Percentiles rank a stretch among this genome's conserved stretches.
Conservation (phyloP, 1,140 invertebrate genomes). For the Mycetomoellerius zeteki region DNA sequence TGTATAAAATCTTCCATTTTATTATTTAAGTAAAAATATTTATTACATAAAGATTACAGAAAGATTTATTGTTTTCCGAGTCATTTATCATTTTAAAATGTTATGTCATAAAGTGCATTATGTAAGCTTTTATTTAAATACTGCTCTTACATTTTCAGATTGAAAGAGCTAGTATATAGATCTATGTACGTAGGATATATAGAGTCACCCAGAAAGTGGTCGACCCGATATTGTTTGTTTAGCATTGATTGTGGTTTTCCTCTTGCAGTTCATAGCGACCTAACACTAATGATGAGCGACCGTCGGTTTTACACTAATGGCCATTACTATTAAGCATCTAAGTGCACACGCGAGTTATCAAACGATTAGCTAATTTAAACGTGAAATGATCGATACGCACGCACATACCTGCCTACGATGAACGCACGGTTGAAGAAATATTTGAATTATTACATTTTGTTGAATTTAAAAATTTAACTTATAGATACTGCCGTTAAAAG, state of each 20-base stretch:
- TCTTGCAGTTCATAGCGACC: conserved; percentile 64
- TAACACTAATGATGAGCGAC: conserved; percentile 64
- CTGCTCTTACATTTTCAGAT: neutral
- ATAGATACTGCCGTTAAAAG: no score
- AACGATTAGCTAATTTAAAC: conserved; percentile 47
- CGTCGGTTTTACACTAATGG: conserved; percentile 67
- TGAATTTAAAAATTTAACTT: no score
- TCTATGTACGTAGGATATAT: neutral
- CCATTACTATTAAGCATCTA: conserved; percentile 49
- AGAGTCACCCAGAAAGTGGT: conserved; percentile 23
- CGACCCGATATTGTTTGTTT: conserved; percentile 66
- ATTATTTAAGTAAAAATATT: neutral
- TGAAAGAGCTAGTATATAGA: neutral
- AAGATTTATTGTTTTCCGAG: neutral
- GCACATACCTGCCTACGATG: neutral
- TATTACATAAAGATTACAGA: neutral
- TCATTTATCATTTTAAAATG: no score
- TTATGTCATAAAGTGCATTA: neutral
- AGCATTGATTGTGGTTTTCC: conserved; percentile 65
- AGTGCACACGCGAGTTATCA: conserved; percentile 44
- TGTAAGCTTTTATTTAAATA: neutral
- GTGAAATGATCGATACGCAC: conserved; percentile 1
- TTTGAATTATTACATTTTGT: neutral
- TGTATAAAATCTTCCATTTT: neutral
- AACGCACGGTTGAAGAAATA: neutral